These are phyloP conservation scores for Mimachlamys varia DNA, from an alignment of 2,888 invertebrate genomes.

Conservation along the genomic window DNA sequence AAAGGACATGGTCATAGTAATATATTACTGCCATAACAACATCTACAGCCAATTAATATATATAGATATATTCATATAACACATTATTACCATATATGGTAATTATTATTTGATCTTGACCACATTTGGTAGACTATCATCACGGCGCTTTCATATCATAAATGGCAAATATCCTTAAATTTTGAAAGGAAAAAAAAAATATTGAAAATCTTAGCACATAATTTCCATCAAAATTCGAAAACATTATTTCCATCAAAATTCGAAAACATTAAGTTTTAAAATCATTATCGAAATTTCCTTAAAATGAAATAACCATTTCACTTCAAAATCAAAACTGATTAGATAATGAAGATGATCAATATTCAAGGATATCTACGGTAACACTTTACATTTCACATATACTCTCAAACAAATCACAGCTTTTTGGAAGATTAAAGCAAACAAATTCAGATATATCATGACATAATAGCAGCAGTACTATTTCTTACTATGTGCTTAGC, in stretches of 20 bases:
- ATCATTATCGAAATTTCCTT: neutral
- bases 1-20: neutral
- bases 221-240: neutral
- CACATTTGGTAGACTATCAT: neutral
- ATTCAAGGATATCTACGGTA: slow-evolving; percentile 23
- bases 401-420: slow-evolving; percentile 32
- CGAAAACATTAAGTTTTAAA: neutral
- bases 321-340: neutral
- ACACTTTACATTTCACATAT: neutral
- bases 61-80: neutral
- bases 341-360: neutral
- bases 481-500: neutral
- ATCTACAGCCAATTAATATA: slow-evolving; percentile 15
- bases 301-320: neutral
- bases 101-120: slow-evolving; percentile 1
- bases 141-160: neutral
- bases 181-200: neutral
- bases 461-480: slow-evolving; percentile 1
- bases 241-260: neutral
- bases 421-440: slow-evolving; percentile 28
- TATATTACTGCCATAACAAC: neutral
- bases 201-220: neutral
- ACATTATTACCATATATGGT: slow-evolving; percentile 29
- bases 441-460: neutral
- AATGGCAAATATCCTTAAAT: neutral